A percentile compares a stretch with the other conserved stretches of the same genome.
Evolutionary conservation across 2,797 vertebrate species (phyloP).

Genomic region (Acanthiza pusilla): DNA sequence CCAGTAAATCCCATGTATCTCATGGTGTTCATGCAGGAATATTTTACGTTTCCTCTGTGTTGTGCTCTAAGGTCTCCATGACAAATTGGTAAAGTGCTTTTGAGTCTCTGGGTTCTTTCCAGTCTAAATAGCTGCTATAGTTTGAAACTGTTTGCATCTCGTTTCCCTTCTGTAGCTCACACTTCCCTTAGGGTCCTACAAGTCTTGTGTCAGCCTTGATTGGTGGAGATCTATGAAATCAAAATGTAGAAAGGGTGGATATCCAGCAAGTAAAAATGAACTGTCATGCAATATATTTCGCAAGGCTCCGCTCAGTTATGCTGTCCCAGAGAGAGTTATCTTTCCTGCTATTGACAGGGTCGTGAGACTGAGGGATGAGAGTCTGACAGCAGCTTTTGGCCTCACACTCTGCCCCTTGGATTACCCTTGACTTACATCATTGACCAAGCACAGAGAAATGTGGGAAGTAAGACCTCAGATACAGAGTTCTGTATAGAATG

Average conservation of each 20-base stretch:
- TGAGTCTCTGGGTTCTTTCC: background rate
- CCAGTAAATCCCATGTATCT: background rate
- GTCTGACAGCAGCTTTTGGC: background rate
- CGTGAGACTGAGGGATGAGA: background rate
- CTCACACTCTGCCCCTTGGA: rapidly evolving
- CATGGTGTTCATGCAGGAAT: background rate
- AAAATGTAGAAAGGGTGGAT: background rate
- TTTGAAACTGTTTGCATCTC: background rate
- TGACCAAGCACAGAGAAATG: background rate
- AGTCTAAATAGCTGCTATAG: background rate
- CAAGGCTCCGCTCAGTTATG: background rate
- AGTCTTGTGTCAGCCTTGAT: background rate
- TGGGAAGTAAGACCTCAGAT: background rate
- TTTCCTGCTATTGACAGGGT: background rate
- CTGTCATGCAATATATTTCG: background rate
- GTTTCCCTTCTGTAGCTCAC: background rate
- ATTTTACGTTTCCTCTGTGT: background rate
- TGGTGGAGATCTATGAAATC: background rate
- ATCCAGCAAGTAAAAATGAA: background rate
- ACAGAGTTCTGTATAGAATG: background rate
- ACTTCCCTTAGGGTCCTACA: background rate
- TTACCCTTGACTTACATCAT: background rate
- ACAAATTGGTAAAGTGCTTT: background rate
- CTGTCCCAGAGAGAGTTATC: background rate
- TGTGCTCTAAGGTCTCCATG: background rate